Conservation (phyloP, 1,140 invertebrate species). For the Acyrthosiphon pisum region DNA sequence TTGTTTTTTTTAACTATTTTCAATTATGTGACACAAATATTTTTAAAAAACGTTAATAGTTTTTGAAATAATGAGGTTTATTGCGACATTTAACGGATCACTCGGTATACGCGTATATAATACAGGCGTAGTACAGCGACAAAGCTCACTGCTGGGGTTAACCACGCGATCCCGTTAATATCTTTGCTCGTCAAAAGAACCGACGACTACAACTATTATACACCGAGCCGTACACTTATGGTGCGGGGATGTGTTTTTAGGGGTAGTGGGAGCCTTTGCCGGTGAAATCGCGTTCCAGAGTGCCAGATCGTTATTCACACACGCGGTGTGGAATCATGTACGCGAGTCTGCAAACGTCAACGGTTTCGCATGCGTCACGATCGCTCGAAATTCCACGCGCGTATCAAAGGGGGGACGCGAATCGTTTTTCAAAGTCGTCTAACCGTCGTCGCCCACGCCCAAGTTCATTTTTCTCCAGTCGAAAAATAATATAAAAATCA, state of each 20-base stretch:
- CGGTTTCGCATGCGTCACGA: constrained; percentile 26
- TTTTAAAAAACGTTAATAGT: too few species aligned
- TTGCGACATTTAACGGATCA: background rate
- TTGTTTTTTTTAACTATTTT: too few species aligned
- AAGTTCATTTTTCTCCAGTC: background rate
- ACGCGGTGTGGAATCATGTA: background rate
- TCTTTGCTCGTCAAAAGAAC: background rate
- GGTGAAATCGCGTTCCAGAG: background rate
- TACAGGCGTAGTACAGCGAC: background rate
- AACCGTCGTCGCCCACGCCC: background rate
- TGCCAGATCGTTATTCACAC: constrained; percentile 13
- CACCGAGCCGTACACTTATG: background rate
- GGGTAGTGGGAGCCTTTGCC: background rate
- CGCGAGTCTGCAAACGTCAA: background rate
- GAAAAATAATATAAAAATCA: constrained; percentile 25
- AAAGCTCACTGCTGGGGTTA: background rate
- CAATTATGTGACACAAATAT: too few species aligned
- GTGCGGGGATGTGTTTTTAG: background rate
- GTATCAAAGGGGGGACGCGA: background rate
- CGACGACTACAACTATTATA: background rate
- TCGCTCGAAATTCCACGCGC: background rate
- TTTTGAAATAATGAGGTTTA: too few species aligned
- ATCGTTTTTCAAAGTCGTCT: constrained; percentile 50
- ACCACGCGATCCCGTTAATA: background rate
- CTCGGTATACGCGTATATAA: background rate